Evolutionary conservation across 2,797 vertebrate genomes (phyloP), one percentile per base, ranked within the genome.

Genomic region (Melanotaenia maccullochi): DNA sequence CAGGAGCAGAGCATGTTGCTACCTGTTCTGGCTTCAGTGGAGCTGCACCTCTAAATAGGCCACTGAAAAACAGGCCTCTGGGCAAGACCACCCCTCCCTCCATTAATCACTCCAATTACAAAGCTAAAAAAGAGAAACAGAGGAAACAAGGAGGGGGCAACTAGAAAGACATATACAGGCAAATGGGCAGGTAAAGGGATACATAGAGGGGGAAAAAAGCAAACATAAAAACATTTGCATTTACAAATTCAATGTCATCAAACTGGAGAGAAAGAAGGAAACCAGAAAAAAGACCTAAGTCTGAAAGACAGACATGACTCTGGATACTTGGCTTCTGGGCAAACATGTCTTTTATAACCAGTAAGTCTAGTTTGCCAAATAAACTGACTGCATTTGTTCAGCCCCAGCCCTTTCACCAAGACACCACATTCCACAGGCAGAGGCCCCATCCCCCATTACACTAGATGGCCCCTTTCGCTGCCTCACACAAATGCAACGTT

Each of bases 51-150:
- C 85, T 88, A 78, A 88, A 82, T 80, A 88, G 87, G 79, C 87
- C 83, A 84, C 80, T 83, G 83, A 89, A 87, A 92, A 87, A 89
- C 87, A 89, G 79, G 86, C 90, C 92, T 89, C 62, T 67, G 60
- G 91, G 92, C 90, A 72, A 87, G 87, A 91, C 85, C 90, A 91
- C 88, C 90, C 85, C 87, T 85, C 86, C 92, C 85, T 81, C 85
- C 87, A 92, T 91, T 92, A 90, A 93, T 93, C 93, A 92, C 92
- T 91, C 81, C 90, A 89, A 91, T 93, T 89, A 93, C 92, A 92
- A 90, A 92, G 89, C 83, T 68, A 56, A 62, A 79, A 87, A 72
- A 87, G 71, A 87, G 47, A 90, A 75, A 86, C 44, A 68, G 33
- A 70, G 32, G 59, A 70, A 60, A 51, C 14, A 44, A 8, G 49